phyloP scores from a whole-genome alignment of 2,113 vertebrate species.

The Datnioides undecimradiatus region DNA sequence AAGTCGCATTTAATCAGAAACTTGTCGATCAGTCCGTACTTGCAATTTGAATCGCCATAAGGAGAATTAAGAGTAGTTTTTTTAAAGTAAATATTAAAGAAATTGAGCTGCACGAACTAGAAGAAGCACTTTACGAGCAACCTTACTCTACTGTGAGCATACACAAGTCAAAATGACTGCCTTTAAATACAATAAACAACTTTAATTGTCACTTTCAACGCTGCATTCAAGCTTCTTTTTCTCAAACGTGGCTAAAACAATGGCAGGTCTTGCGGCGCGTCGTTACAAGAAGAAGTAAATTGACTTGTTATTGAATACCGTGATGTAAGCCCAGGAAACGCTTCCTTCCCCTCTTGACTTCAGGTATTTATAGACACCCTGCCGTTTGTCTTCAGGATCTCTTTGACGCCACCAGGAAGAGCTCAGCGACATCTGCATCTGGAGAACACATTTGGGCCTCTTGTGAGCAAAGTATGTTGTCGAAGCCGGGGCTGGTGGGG shows the following conservation, averaged over 20 bases:
- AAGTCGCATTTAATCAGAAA: neutral
- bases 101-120: neutral
- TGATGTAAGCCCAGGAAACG: slow-evolving; percentile 72
- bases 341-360: slow-evolving; percentile 77
- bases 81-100: neutral
- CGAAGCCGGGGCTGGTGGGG: neutral
- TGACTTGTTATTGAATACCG: slow-evolving; percentile 54
- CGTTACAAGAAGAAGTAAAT: slow-evolving; percentile 5
- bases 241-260: neutral
- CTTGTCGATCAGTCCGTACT: neutral
- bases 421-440: slow-evolving; percentile 69
- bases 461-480: slow-evolving; percentile 20
- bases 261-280: neutral
- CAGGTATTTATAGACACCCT: slow-evolving; percentile 77
- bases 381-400: slow-evolving; percentile 66
- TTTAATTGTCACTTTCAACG: too few relatives aligned
- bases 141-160: neutral
- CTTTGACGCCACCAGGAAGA: slow-evolving; percentile 76
- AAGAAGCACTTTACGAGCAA: neutral
- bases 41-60: neutral
- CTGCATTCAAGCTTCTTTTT: neutral
- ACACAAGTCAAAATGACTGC: too few relatives aligned
- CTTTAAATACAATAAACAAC: too few relatives aligned
- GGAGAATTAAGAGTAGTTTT: neutral
- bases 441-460: slow-evolving; percentile 70